Conservation (phyloP, 2,797 vertebrate genomes). For the Falco rusticolus region DNA sequence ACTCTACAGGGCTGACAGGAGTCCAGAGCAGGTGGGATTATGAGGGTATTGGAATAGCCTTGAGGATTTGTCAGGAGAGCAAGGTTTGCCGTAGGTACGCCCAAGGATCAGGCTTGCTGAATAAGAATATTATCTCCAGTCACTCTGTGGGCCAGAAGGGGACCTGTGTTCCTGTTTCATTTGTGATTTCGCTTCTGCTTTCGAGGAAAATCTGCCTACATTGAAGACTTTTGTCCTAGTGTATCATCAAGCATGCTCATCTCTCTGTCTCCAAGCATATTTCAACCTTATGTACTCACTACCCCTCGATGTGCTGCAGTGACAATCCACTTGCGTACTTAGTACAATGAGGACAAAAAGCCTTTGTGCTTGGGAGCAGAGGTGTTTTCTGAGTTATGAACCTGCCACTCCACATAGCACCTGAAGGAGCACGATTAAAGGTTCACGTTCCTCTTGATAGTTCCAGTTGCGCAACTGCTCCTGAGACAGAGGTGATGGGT, state of each 20-base stretch:
- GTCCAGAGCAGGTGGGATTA: neutral
- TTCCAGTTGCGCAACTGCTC: neutral
- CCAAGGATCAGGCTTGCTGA: neutral
- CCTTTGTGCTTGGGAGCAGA: neutral
- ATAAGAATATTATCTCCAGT: neutral
- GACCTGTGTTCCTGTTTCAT: constrained; percentile 3
- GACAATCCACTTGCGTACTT: neutral
- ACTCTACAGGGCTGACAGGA: neutral
- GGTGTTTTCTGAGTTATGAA: constrained; percentile 1
- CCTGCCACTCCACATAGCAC: neutral
- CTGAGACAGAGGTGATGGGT: neutral
- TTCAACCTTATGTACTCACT: neutral
- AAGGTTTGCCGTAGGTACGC: neutral
- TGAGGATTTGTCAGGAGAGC: neutral
- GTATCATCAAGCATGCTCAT: neutral
- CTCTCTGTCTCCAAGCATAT: neutral
- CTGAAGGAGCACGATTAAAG: neutral
- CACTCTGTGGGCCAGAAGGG: neutral
- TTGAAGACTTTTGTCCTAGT: constrained; percentile 24
- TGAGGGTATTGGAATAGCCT: neutral
- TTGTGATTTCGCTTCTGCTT: constrained; percentile 31
- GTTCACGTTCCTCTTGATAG: neutral
- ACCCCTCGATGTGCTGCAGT: neutral
- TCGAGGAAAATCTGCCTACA: constrained; percentile 12
- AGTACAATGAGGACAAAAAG: neutral